Conservation (phyloP, 2,113 vertebrate genomes). For the Todiramphus chloris region DNA sequence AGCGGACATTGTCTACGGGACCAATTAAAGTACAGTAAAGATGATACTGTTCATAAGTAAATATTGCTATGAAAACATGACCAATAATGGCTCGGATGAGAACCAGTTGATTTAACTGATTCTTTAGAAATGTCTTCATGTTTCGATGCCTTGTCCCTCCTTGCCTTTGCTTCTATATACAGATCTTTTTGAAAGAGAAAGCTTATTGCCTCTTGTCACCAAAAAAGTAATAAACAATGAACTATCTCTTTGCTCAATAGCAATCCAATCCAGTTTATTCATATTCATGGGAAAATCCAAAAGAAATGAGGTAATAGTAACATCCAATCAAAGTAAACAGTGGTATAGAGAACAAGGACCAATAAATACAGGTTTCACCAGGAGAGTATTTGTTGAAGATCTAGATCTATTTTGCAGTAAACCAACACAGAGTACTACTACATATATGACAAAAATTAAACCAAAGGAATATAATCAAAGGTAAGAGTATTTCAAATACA, state of each 20-base stretch:
- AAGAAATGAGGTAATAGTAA: background rate
- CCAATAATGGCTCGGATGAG: background rate
- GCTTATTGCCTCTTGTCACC: background rate
- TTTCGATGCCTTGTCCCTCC: background rate
- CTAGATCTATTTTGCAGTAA: background rate
- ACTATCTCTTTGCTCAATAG: background rate
- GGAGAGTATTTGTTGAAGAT: background rate
- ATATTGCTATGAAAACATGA: background rate
- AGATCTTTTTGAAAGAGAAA: background rate
- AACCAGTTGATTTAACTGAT: background rate
- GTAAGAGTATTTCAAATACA: background rate
- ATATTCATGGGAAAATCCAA: background rate
- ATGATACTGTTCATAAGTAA: background rate
- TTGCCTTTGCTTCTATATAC: background rate
- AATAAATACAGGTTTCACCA: background rate
- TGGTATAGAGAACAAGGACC: background rate
- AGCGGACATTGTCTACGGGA: background rate
- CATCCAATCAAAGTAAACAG: background rate
- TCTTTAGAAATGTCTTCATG: background rate
- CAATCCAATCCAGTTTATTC: background rate
- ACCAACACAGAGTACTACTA: background rate
- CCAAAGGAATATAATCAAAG: background rate
- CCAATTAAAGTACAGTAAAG: background rate
- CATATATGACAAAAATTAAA: background rate
- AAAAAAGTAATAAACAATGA: background rate